Conservation (phyloP, 2,888 invertebrate genomes). For the Dromius quadrimaculatus region DNA sequence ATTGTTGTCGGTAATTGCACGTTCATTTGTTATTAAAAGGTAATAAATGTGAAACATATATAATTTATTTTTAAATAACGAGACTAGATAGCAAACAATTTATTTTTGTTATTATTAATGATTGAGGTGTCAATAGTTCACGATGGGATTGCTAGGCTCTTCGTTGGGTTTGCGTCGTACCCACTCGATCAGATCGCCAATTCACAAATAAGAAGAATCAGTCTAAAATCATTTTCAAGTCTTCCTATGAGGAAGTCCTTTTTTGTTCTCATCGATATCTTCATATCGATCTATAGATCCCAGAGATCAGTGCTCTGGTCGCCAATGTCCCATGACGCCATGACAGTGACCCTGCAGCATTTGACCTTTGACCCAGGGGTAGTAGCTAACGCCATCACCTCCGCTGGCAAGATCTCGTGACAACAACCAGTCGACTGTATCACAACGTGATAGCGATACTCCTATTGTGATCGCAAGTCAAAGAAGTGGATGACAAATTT, state of each 20-base stretch:
- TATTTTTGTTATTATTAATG: conserved; percentile 37
- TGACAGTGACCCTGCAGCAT: conserved; percentile 49
- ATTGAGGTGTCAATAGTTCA: conserved; percentile 37
- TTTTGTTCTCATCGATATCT: too few species aligned
- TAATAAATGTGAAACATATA: conserved; percentile 27
- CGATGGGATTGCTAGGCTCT: conserved; percentile 19
- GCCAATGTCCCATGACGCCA: conserved; percentile 36
- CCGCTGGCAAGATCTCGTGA: conserved; percentile 2
- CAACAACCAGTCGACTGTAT: neutral
- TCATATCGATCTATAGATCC: too few species aligned
- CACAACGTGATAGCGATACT: conserved; percentile 26
- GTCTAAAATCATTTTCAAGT: neutral
- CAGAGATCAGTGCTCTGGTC: conserved; percentile 13
- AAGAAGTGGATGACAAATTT: neutral
- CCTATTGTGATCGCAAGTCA: too few species aligned
- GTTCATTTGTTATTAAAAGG: conserved; percentile 9
- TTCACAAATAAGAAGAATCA: too few species aligned
- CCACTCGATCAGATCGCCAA: conserved; percentile 17
- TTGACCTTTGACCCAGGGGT: conserved; percentile 42
- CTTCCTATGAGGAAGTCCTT: too few species aligned
- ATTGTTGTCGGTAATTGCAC: too few species aligned
- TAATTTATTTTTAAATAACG: conserved; percentile 33
- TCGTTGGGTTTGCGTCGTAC: conserved; percentile 10
- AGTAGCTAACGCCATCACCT: neutral
- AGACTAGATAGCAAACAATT: conserved; percentile 31